Conservation (phyloP, 2,797 vertebrate species). For the Carcharodon carcharias region DNA sequence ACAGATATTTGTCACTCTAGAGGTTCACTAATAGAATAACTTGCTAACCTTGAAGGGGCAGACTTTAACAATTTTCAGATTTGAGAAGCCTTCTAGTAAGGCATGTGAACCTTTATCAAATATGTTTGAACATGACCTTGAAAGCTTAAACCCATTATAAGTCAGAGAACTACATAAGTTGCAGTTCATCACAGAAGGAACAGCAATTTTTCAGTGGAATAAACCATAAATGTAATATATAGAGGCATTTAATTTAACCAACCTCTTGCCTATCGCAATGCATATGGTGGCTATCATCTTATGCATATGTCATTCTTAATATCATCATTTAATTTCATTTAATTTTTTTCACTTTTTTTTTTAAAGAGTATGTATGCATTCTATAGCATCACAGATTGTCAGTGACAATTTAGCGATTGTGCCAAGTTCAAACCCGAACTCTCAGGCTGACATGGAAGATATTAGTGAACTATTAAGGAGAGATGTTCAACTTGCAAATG, state of each 20-base stretch:
- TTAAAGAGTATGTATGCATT: constrained; percentile 46
- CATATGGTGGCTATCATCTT: neutral
- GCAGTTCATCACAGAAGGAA: neutral
- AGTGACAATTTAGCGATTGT: constrained; percentile 51
- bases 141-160: neutral
- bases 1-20: neutral
- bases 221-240: neutral
- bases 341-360: constrained; percentile 39
- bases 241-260: neutral
- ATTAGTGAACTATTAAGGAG: neutral
- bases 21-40: neutral
- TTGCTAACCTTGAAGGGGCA: neutral
- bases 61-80: neutral
- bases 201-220: too few relatives aligned
- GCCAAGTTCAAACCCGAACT: constrained; percentile 63
- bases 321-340: neutral
- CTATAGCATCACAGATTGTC: constrained; percentile 37
- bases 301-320: neutral
- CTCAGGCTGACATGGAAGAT: constrained; percentile 48
- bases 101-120: neutral
- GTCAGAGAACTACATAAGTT: neutral
- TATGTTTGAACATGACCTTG: neutral
- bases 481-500: neutral
- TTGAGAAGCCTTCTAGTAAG: neutral
- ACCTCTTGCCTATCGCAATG: neutral